Evolutionary conservation across 2,888 invertebrate species (phyloP), one percentile per base, ranked within the genome.

Genomic region (Dyspetes luteomarginatus): DNA sequence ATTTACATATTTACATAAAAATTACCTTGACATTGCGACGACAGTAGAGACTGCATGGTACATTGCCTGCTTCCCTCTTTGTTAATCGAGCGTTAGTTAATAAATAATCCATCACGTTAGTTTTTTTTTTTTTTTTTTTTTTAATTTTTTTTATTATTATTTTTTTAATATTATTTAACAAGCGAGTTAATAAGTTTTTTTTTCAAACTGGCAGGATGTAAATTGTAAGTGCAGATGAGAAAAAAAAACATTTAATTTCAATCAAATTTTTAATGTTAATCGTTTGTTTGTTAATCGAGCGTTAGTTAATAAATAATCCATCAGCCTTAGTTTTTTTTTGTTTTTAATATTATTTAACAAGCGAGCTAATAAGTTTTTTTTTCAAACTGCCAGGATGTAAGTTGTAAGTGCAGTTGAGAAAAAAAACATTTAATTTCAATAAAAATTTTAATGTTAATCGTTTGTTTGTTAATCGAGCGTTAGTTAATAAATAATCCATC

Each of bases 21-120:
- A 71, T 76, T 89, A 91, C 91, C 90, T 91, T 82, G 91, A 91
- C 96, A 97, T 96, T 91, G 97, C 96, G 94, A 97, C 97, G 93
- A 97, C 97, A 93, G 97, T 97, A 89, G 97, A 97, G 93, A 97
- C 97, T 93, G 97, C 97, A 95, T 97, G 97, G 95, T 97, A 97
- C 97, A 97, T 97, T 69, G 91, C 89, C 96, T 97, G 97, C 95
- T 97, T 97, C 95, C 95, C 95, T 94, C 95, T 81, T 81, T 50
- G 78, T 83, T 81, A 83, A 80, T 83, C 55, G 73, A 81, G 65
- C 62, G 71, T 81, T 81, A 75, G 60, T 60, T 43, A 26, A 71
- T 60, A 73, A 67, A 64, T 41, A 73, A 64, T 62, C 43, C 7
- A 50, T 67, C 24, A 45, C 5, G 26, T 45, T 80, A 72, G 67